Conservation (phyloP, 2,888 invertebrate genomes). For the Chirona hameri region DNA sequence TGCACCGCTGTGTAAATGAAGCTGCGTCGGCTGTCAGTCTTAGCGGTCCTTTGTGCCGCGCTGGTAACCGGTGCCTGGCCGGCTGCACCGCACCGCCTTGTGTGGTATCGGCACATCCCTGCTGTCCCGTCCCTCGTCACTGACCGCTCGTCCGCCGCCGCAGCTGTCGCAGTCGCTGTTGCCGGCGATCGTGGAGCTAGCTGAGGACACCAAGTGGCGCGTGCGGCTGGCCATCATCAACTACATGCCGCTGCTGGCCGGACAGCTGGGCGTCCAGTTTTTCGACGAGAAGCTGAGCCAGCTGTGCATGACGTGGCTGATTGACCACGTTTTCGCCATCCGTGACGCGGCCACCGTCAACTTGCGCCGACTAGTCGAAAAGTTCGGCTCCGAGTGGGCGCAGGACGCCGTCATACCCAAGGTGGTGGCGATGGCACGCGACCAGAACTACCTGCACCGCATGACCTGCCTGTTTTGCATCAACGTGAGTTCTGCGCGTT, state of each 20-base stretch:
- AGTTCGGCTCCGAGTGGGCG: constrained; percentile 97
- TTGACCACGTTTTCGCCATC: constrained; percentile 97
- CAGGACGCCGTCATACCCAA: constrained; percentile 95
- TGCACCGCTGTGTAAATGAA: too few relatives aligned
- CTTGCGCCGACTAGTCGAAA: constrained; percentile 92
- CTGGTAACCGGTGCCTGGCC: too few relatives aligned
- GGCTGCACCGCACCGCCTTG: too few relatives aligned
- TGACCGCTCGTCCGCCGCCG: constrained; percentile 75
- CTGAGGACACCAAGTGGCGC: constrained; percentile 99
- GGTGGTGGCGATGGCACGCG: constrained; percentile 64
- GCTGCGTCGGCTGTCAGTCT: too few relatives aligned
- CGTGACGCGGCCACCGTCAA: constrained; percentile 97
- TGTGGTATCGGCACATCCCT: too few relatives aligned
- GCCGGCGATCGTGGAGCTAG: constrained; percentile 96
- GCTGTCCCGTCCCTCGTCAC: background rate
- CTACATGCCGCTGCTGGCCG: too few relatives aligned
- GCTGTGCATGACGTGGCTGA: too few relatives aligned
- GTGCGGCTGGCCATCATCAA: too few relatives aligned
- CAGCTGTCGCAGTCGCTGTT: constrained; percentile 92
- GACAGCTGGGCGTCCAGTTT: too few relatives aligned
- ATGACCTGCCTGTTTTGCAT: constrained; percentile 98
- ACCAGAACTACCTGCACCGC: constrained; percentile 95
- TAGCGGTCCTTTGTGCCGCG: too few relatives aligned
- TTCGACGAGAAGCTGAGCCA: too few relatives aligned
- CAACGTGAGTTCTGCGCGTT: constrained; percentile 60